A percentile compares a stretch with the other conserved stretches of the same genome.
phyloP scores from a whole-genome alignment of 2,797 vertebrate genomes.

The Paratrypauchen microcephalus region DNA sequence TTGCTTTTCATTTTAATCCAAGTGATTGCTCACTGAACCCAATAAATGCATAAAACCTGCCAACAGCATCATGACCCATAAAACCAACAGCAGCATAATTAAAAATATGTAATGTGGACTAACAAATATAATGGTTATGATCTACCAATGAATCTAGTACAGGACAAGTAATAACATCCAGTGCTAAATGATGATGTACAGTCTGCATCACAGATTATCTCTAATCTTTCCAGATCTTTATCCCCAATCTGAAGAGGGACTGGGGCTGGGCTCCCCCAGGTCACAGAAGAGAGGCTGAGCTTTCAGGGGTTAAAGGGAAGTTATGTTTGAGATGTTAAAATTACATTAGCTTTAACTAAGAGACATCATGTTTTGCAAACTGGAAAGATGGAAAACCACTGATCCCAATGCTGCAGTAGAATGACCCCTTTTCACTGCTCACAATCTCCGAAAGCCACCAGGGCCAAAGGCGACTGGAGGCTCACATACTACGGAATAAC shows the following conservation, averaged over 20 bases:
- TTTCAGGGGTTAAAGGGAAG: too few relatives aligned
- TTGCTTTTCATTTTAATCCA: not conserved
- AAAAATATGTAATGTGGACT: not conserved
- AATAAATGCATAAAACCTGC: conserved; percentile 23
- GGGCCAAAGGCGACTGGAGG: conserved; percentile 42
- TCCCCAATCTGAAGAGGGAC: conserved; percentile 53
- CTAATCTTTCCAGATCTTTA: conserved; percentile 78
- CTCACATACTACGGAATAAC: conserved; percentile 24
- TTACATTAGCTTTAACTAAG: not conserved
- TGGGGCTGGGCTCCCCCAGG: conserved; percentile 48
- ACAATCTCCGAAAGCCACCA: conserved; percentile 42
- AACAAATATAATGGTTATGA: not conserved
- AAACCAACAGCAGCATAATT: conserved; percentile 36
- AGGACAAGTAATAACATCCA: conserved; percentile 28
- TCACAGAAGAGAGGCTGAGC: conserved; percentile 15
- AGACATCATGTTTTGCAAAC: conserved; percentile 41
- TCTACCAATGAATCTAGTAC: not conserved
- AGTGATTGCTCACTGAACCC: conserved; percentile 11
- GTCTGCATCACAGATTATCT: conserved; percentile 77
- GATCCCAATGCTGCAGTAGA: conserved; percentile 65
- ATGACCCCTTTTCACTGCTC: conserved; percentile 76
- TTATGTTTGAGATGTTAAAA: not conserved
- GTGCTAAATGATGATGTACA: conserved; percentile 59
- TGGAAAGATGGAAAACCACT: conserved; percentile 64
- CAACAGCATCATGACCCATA: conserved; percentile 30